These are phyloP conservation scores for Falcaria lacertinaria DNA, from an alignment of 2,888 invertebrate genomes.

Conservation along the genomic window DNA sequence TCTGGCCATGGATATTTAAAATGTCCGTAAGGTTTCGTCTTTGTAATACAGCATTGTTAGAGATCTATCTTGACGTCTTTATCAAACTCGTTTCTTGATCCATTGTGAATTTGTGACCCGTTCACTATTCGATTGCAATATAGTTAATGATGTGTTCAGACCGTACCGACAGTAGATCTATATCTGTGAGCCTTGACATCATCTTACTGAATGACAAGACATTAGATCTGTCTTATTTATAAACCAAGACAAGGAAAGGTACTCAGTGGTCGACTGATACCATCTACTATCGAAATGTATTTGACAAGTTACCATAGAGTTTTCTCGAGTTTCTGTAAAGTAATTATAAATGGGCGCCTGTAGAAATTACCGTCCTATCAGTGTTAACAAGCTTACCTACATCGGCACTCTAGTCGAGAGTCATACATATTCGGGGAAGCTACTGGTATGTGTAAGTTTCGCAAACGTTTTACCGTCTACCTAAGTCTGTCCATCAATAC, in stretches of 20 bases:
- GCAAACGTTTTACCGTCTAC: conserved; percentile 39
- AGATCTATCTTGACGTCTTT: conserved; percentile 43
- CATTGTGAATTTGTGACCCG: conserved; percentile 34
- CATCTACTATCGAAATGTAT: too few relatives aligned
- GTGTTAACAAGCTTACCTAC: conserved; percentile 54
- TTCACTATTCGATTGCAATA: conserved; percentile 39
- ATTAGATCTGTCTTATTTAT: conserved; percentile 21
- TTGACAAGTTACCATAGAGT: too few relatives aligned
- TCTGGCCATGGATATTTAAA: neutral
- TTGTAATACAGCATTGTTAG: conserved; percentile 26
- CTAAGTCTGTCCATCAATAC: conserved; percentile 40
- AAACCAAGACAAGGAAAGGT: neutral
- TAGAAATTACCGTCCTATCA: conserved; percentile 34
- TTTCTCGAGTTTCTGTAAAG: neutral
- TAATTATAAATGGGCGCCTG: conserved; percentile 19
- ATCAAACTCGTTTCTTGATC: conserved; percentile 34
- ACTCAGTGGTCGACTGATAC: neutral
- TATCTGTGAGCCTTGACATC: conserved; percentile 33
- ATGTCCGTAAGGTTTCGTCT: conserved; percentile 14
- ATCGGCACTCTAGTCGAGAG: conserved; percentile 43
- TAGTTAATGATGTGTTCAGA: conserved; percentile 48
- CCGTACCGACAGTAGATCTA: conserved; percentile 46
- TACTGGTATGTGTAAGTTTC: conserved; percentile 44
- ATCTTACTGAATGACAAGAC: conserved; percentile 26
- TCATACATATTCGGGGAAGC: conserved; percentile 48